These are phyloP conservation scores for Drosophila mimica DNA, from an alignment of 2,888 invertebrate species.

Conservation along the genomic window DNA sequence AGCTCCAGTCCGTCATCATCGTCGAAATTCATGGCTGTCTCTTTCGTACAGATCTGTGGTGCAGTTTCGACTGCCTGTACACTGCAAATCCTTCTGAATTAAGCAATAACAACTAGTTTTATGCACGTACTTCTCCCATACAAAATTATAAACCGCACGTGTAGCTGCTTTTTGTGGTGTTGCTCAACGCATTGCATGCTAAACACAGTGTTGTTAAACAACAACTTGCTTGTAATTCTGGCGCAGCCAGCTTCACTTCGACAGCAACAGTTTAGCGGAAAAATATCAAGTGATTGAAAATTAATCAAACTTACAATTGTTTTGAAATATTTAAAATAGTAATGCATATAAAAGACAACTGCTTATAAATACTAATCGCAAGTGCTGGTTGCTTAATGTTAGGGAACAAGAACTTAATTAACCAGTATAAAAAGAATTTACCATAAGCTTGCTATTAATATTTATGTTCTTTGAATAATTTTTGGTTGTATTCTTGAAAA, in stretches of 20 bases:
- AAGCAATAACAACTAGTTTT: constrained; percentile 23
- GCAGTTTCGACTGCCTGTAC: constrained; percentile 22
- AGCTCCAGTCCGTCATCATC: constrained; percentile 85
- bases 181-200: constrained; percentile 6
- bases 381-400: neutral
- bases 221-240: neutral
- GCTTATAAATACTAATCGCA: neutral
- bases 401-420: neutral
- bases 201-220: constrained; percentile 28
- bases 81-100: constrained; percentile 13
- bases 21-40: constrained; percentile 73
- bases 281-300: neutral
- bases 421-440: neutral
- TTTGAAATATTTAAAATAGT: neutral
- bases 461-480: neutral
- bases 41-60: constrained; percentile 13
- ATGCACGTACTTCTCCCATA: constrained; percentile 17
- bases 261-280: constrained; percentile 5
- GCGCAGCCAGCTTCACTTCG: constrained; percentile 8
- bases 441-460: neutral
- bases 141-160: constrained; percentile 64
- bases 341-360: neutral
- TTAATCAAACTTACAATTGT: neutral
- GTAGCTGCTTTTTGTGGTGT: constrained; percentile 48
- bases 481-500: neutral